phyloP scores from a whole-genome alignment of 2,888 invertebrate genomes.

The Conomelus anceps region DNA sequence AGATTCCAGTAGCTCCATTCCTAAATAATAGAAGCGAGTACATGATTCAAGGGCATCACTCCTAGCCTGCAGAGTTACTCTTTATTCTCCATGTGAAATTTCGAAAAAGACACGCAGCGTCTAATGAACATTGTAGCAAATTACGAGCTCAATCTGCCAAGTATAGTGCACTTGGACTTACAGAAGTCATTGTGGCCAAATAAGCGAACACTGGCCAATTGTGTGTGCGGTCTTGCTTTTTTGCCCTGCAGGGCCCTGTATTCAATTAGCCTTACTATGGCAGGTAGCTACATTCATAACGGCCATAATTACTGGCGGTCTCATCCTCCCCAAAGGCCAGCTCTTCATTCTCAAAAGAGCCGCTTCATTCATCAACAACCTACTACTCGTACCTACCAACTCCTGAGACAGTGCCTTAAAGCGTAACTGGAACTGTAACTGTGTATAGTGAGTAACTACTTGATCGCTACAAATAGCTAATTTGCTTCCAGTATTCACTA shows the following conservation, averaged over 20 bases:
- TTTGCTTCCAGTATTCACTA: neutral
- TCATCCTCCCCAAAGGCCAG: neutral
- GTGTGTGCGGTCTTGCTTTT: slow-evolving; percentile 76
- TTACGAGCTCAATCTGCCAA: neutral
- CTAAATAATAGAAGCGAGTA: neutral
- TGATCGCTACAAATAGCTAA: neutral
- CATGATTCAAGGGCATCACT: neutral
- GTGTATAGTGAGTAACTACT: neutral
- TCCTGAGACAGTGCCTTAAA: neutral
- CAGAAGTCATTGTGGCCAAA: slow-evolving; percentile 53
- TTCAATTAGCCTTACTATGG: neutral
- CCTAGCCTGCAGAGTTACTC: neutral
- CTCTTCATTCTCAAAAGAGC: slow-evolving; percentile 7
- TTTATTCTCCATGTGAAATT: neutral
- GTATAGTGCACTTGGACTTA: neutral
- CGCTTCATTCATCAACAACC: slow-evolving; percentile 2
- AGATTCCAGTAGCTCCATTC: no score
- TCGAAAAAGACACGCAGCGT: no score
- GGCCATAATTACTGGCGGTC: neutral
- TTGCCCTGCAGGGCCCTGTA: slow-evolving; percentile 78
- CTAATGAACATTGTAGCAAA: neutral
- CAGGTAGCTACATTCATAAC: slow-evolving; percentile 43
- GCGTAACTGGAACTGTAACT: neutral
- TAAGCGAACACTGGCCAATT: slow-evolving; percentile 65
- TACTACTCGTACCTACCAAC: neutral